Base-by-base conservation (phyloP, 2,113 vertebrate genomes). In the Burhinus bistriatus region DNA sequence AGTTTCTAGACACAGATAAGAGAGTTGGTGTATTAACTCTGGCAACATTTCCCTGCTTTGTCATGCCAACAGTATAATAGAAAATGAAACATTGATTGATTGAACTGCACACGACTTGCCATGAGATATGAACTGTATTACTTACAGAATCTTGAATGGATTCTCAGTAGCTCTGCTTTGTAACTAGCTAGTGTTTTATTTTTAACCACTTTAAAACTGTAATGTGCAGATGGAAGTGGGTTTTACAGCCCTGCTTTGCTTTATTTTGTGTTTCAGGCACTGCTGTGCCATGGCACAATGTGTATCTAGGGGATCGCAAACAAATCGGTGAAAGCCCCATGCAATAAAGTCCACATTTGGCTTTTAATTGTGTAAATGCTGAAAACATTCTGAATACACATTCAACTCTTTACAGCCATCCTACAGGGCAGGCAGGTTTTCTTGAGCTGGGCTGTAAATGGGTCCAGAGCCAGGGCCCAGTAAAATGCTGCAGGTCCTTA, bases 21-120 rank as follows among this genome's bases (percentile, higher is more conserved):
- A 87, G 44, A 72, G n/a, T 0, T 52, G 27, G 23, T 80, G n/a
- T 59, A 73, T 90, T 49, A 82, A 87, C 54, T 79, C 87, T 73
- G 84, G 82, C 92, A 95, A 88, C 52, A 52, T 15, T 76, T 66
- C 57, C 47, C 54, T 84, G 62, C 65, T 91, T 93, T 88, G 59
- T 68, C 92, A 89, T 90, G 83, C 90, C 83, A 96, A 54, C 22
- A 54, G 58, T 11, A n/a, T 36, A 94, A 95, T 54, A 52, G 84
- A 76, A 96, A 95, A 96, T 40, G 87, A 91, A 96, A 61, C 69
- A 64, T 0, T 72, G 83, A 94, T 55, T 79, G 66, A 87, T 38
- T 55, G 45, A 89, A 71, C 26, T 66, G 83, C 80, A 65, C 40
- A 10, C 8, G 61, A 57, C 47, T 69, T 76, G 57, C 71, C 59